These are phyloP conservation scores for Carcina quercana DNA, from an alignment of 2,888 invertebrate genomes.

Conservation along the genomic window DNA sequence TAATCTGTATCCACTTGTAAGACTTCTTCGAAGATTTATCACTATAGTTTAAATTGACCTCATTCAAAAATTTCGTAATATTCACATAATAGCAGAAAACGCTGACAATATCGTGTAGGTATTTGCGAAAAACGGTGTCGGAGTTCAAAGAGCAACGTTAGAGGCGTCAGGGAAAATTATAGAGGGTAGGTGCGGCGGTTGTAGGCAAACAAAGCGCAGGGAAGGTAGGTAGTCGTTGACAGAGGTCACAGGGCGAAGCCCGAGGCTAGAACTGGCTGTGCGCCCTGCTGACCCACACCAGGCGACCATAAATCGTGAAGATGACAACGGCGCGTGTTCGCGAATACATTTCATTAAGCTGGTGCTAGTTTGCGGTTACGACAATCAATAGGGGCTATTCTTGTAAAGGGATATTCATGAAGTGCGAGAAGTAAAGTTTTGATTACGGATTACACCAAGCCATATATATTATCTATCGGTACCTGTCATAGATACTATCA, in stretches of 20 bases:
- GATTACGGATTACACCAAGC: too few relatives aligned
- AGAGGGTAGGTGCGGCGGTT: conserved; percentile 31
- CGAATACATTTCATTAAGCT: conserved; percentile 13
- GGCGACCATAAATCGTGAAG: conserved; percentile 34
- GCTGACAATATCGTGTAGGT: conserved; percentile 10
- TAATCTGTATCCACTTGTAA: too few relatives aligned
- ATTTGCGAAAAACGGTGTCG: conserved; percentile 28
- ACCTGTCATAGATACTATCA: too few relatives aligned
- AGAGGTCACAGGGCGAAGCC: conserved; percentile 33
- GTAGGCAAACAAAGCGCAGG: conserved; percentile 38
- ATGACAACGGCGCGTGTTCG: conserved; percentile 28
- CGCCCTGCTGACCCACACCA: conserved; percentile 36
- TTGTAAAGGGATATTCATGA: too few relatives aligned
- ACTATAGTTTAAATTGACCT: too few relatives aligned
- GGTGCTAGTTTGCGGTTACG: not conserved
- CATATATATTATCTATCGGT: too few relatives aligned
- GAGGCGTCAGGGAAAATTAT: conserved; percentile 28
- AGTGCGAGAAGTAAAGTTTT: too few relatives aligned
- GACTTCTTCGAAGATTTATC: too few relatives aligned
- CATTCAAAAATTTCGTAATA: conserved; percentile 8
- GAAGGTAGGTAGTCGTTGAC: conserved; percentile 39
- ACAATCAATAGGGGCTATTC: too few relatives aligned
- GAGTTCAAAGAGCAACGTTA: conserved; percentile 42
- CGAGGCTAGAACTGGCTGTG: conserved; percentile 22
- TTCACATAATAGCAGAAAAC: conserved; percentile 5